phyloP scores from a whole-genome alignment of 1,140 invertebrate genomes.

The Leptinotarsa undecemlineata region DNA sequence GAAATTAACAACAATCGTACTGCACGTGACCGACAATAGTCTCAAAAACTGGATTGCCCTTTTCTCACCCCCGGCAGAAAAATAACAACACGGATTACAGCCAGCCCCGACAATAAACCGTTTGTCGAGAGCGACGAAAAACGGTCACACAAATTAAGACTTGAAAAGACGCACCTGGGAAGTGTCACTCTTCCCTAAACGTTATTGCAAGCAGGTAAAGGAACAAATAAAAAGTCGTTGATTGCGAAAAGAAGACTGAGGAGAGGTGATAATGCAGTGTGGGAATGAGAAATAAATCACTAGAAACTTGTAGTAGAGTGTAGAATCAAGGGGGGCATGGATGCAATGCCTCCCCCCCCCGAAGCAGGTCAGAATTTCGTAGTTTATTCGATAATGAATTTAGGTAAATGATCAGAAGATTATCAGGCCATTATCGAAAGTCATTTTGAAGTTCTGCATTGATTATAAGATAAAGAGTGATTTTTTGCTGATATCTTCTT shows the following conservation, averaged over 20 bases:
- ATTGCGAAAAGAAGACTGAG: neutral
- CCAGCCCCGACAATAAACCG: neutral
- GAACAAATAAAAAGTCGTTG: conserved; percentile 16
- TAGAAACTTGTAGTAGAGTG: too few species aligned
- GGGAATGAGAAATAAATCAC: neutral
- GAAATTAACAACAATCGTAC: neutral
- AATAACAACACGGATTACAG: conserved; percentile 1
- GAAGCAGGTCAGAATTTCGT: too few species aligned
- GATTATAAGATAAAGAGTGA: too few species aligned
- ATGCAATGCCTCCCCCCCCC: too few species aligned
- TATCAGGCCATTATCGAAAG: too few species aligned
- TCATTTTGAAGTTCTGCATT: too few species aligned
- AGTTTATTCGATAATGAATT: too few species aligned
- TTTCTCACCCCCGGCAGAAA: neutral
- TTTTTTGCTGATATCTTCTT: too few species aligned
- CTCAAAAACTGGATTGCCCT: neutral
- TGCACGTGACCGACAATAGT: neutral
- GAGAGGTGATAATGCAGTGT: neutral
- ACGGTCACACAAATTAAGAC: conserved; percentile 41
- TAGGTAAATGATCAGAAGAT: too few species aligned
- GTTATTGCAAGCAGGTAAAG: conserved; percentile 33
- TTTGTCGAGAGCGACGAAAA: conserved; percentile 6
- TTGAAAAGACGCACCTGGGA: conserved; percentile 39
- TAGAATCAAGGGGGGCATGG: too few species aligned
- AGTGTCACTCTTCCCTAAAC: conserved; percentile 34